Percentiles rank a stretch among this genome's conserved stretches.
Conservation (phyloP, 2,888 invertebrate species). For the Cistogaster globosa region DNA sequence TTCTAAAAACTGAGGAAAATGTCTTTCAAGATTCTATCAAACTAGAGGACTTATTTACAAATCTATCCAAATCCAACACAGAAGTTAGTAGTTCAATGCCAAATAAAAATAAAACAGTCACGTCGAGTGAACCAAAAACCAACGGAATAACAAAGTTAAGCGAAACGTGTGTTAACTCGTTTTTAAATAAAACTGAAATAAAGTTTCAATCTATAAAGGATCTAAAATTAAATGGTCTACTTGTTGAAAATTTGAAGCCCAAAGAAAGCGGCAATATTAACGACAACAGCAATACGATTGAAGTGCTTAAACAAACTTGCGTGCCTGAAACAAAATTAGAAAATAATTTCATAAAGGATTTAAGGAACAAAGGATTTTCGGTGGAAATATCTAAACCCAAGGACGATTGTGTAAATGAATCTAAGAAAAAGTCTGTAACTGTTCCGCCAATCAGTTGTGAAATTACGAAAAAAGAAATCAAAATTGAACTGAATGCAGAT, state of each 20-base stretch:
- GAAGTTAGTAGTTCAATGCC: conserved; percentile 38
- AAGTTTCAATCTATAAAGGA: conserved; percentile 61
- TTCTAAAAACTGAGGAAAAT: conserved; percentile 41
- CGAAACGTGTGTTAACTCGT: conserved; percentile 2
- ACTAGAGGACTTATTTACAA: conserved; percentile 62
- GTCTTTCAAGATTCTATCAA: conserved; percentile 44
- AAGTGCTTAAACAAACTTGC: neutral
- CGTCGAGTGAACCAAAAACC: conserved; percentile 16
- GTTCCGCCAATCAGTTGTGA: conserved; percentile 1
- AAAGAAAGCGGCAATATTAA: conserved; percentile 10
- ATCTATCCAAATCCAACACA: conserved; percentile 58
- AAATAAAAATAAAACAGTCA: conserved; percentile 8
- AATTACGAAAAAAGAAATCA: conserved; percentile 64
- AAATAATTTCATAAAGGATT: conserved; percentile 58
- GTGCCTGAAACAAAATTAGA: conserved; percentile 50
- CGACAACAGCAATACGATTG: neutral
- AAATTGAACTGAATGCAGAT: conserved; percentile 64
- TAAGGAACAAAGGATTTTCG: conserved; percentile 64
- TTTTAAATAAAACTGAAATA: conserved; percentile 57
- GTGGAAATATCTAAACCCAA: conserved; percentile 60
- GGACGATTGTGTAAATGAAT: conserved; percentile 16
- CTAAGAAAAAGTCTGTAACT: conserved; percentile 21
- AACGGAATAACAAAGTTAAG: conserved; percentile 41
- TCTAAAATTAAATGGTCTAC: conserved; percentile 54
- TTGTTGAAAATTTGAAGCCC: conserved; percentile 34